These are phyloP conservation scores for Polydrusus cervinus DNA, from an alignment of 2,888 invertebrate species.

Conservation along the genomic window DNA sequence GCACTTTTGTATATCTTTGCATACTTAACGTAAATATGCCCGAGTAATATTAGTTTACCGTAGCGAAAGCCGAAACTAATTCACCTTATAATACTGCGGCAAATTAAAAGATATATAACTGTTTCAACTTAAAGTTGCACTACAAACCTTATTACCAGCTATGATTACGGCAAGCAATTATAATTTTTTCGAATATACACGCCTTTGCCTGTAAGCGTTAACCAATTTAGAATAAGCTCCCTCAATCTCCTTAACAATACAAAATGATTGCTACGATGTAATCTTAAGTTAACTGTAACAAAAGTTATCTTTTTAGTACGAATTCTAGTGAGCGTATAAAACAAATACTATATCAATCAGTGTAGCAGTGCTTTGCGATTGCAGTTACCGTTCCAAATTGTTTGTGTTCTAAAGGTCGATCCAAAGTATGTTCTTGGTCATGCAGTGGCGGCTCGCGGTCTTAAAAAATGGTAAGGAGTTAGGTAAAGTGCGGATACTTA, in stretches of 20 bases:
- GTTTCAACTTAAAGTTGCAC: background rate
- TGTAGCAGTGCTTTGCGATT: slow-evolving; percentile 3
- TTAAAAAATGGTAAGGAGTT: no score
- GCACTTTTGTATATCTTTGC: background rate
- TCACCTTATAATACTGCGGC: background rate
- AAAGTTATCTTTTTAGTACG: slow-evolving; percentile 27
- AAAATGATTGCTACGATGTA: slow-evolving; percentile 1
- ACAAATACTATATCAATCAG: slow-evolving; percentile 14
- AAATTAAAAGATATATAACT: background rate
- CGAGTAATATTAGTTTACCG: no score
- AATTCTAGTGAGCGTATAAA: slow-evolving; percentile 19
- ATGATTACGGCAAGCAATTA: background rate
- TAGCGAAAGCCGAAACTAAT: no score
- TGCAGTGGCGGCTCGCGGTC: no score
- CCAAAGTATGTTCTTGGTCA: slow-evolving; percentile 7
- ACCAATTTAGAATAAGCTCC: background rate
- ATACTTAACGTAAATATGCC: no score
- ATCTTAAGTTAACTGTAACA: slow-evolving; percentile 21
- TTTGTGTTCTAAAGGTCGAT: slow-evolving; percentile 7
- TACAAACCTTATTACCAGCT: background rate
- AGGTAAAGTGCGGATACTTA: no score
- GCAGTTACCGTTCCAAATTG: slow-evolving; percentile 8
- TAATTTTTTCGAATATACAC: background rate
- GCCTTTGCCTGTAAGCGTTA: background rate
- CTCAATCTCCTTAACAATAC: background rate